Evolutionary conservation across 2,888 invertebrate genomes (phyloP).

Genomic region (Hirtodrosophila duncani): DNA sequence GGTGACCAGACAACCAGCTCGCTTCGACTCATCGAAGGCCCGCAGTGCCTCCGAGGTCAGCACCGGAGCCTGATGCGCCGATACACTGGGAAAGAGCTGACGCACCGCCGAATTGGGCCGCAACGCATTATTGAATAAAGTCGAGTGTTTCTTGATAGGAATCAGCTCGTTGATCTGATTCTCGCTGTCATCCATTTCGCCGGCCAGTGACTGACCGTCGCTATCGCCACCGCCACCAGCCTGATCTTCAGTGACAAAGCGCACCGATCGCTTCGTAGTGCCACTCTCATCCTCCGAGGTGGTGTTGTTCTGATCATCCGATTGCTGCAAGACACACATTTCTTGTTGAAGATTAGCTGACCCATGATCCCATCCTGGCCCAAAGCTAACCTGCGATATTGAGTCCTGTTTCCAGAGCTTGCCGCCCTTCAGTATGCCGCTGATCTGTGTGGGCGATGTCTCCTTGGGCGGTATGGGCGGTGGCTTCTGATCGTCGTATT

Average conservation of each 20-base stretch:
- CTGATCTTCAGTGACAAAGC: constrained; percentile 81
- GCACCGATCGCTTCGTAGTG: constrained; percentile 82
- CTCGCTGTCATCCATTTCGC: constrained; percentile 72
- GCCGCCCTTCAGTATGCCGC: constrained; percentile 88
- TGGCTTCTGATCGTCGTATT: constrained; percentile 64
- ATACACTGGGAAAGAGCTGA: constrained; percentile 87
- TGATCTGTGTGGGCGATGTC: constrained; percentile 82
- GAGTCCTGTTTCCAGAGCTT: constrained; percentile 85
- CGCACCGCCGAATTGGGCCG: constrained; percentile 88
- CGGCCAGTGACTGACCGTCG: constrained; percentile 59
- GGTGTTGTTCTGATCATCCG: constrained; percentile 75
- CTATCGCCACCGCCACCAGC: constrained; percentile 68
- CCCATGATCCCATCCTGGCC: neutral
- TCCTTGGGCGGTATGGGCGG: constrained; percentile 78
- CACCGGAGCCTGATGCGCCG: constrained; percentile 82
- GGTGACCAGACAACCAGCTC: constrained; percentile 79
- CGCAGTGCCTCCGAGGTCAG: constrained; percentile 87
- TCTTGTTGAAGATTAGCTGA: neutral
- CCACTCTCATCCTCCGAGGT: constrained; percentile 80
- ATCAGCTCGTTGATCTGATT: constrained; percentile 77
- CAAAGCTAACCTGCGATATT: constrained; percentile 79
- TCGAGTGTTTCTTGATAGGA: constrained; percentile 78
- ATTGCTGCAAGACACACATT: constrained; percentile 49
- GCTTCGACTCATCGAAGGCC: constrained; percentile 83
- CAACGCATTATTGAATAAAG: constrained; percentile 77